phyloP scores from a whole-genome alignment of 2,888 invertebrate species.

The Agrochola litura region DNA sequence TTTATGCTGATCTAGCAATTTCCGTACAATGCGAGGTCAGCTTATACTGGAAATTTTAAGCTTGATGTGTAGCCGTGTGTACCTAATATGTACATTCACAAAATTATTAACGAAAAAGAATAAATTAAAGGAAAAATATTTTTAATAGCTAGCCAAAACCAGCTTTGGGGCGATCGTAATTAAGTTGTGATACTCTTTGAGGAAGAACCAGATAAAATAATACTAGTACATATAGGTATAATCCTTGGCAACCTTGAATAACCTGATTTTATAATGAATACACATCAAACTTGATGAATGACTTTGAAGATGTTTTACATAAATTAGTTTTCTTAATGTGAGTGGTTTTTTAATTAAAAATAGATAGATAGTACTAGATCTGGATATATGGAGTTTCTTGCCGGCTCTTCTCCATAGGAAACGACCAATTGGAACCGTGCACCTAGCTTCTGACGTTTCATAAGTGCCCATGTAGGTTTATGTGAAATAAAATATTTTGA shows the following conservation, averaged over 20 bases:
- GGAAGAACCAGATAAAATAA: background rate
- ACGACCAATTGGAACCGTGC: too few species aligned
- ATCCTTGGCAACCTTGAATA: slow-evolving; percentile 21
- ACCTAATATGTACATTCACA: background rate
- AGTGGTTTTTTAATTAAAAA: background rate
- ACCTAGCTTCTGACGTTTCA: too few species aligned
- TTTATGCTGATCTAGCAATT: too few species aligned
- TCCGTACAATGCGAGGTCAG: too few species aligned
- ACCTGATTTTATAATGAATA: slow-evolving; percentile 24
- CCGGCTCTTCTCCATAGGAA: too few species aligned
- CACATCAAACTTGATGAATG: slow-evolving; percentile 26
- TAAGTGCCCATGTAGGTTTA: too few species aligned
- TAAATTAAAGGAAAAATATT: background rate
- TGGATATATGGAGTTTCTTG: too few species aligned
- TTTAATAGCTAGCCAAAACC: background rate
- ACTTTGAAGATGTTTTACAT: slow-evolving; percentile 16
- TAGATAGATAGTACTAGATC: background rate
- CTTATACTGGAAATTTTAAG: too few species aligned
- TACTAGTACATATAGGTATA: background rate
- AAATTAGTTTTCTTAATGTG: background rate
- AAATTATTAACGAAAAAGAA: background rate
- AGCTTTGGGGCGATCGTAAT: background rate
- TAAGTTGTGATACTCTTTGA: background rate
- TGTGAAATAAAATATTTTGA: too few species aligned
- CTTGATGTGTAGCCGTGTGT: too few species aligned